Evolutionary conservation across 2,113 vertebrate genomes (phyloP).

Genomic region (Marmota flaviventris): DNA sequence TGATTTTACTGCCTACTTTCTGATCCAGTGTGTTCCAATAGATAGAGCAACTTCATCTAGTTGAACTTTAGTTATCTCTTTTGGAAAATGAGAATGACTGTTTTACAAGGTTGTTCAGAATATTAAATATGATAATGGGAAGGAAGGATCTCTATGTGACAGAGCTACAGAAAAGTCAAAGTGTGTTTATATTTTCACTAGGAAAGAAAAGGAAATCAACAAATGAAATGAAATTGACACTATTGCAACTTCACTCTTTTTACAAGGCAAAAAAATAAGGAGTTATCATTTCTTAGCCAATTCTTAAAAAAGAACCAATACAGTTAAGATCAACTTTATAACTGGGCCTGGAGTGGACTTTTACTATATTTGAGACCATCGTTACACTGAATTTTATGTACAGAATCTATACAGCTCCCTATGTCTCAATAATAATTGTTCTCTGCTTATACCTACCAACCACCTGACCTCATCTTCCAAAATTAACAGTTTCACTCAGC

Average conservation of each 20-base stretch:
- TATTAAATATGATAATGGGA: slow-evolving; percentile 17
- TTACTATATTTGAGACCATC: not conserved
- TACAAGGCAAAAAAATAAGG: not conserved
- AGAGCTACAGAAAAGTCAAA: not conserved
- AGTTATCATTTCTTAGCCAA: not conserved
- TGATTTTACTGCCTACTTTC: slow-evolving; percentile 49
- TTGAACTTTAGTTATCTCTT: not conserved
- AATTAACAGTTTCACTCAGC: slow-evolving; percentile 4
- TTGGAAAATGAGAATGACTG: slow-evolving; percentile 26
- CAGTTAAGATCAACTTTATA: not conserved
- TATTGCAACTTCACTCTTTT: not conserved
- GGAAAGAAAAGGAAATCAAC: not conserved
- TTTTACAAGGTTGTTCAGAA: not conserved
- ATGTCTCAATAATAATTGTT: not conserved
- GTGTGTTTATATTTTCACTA: not conserved
- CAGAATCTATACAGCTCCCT: not conserved
- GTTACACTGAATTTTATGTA: not conserved
- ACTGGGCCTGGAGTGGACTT: not conserved
- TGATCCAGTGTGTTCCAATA: slow-evolving; percentile 10
- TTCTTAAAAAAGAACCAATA: slow-evolving; percentile 51
- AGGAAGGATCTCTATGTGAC: slow-evolving; percentile 8
- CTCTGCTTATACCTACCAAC: not conserved
- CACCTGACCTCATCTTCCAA: not conserved
- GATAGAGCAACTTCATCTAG: not conserved
- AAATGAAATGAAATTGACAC: not conserved